These are phyloP conservation scores for Epirrita christyi DNA, from an alignment of 2,888 invertebrate genomes.

Conservation along the genomic window DNA sequence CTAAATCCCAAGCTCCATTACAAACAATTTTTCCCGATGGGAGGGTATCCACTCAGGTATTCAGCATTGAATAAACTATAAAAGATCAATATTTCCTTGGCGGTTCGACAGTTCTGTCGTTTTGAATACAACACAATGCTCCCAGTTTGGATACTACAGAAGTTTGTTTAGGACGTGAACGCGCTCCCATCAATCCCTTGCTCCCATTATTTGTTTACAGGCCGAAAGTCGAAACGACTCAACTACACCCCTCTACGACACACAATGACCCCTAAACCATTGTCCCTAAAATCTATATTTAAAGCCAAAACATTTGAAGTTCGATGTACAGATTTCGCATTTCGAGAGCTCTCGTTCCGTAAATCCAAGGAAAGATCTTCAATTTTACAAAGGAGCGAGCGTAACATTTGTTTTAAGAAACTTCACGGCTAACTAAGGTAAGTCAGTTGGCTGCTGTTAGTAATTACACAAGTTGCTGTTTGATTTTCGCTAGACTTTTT, in stretches of 20 bases:
- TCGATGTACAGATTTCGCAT: constrained; percentile 52
- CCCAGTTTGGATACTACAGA: constrained; percentile 62
- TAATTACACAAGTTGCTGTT: constrained; percentile 33
- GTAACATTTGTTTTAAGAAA: constrained; percentile 52
- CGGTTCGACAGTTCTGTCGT: constrained; percentile 51
- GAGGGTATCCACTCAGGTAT: constrained; percentile 42
- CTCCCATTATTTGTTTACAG: constrained; percentile 73
- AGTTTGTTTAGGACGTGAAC: constrained; percentile 77
- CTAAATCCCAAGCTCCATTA: constrained; percentile 4
- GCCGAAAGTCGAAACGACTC: constrained; percentile 53
- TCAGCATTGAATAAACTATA: constrained; percentile 53
- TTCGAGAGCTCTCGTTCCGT: constrained; percentile 51
- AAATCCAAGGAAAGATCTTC: constrained; percentile 55
- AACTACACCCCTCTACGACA: constrained; percentile 44
- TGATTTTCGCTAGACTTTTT: constrained; percentile 22
- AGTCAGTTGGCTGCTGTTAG: constrained; percentile 38
- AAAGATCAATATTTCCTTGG: constrained; percentile 59
- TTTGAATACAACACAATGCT: constrained; percentile 62
- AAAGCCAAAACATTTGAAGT: constrained; percentile 33
- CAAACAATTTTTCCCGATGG: constrained; percentile 40
- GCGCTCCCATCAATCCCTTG: constrained; percentile 72
- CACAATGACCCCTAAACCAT: constrained; percentile 48
- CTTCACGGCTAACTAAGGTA: constrained; percentile 37
- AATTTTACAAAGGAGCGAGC: constrained; percentile 55
- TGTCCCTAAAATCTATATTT: constrained; percentile 46